These are phyloP conservation scores for Philereme transversata DNA, from an alignment of 2,888 invertebrate species.

Conservation along the genomic window DNA sequence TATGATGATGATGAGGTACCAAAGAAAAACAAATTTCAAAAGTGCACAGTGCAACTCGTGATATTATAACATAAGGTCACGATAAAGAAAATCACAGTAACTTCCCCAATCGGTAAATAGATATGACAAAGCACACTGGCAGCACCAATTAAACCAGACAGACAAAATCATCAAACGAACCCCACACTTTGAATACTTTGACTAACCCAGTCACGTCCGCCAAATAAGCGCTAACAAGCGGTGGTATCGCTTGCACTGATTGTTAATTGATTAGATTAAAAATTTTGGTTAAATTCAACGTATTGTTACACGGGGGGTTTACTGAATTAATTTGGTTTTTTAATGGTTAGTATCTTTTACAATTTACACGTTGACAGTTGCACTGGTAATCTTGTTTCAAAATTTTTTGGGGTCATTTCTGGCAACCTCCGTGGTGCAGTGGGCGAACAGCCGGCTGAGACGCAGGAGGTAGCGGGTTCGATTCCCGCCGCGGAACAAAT, in stretches of 20 bases:
- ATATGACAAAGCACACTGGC: constrained; percentile 55
- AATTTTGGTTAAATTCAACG: constrained; percentile 75
- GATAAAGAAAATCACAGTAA: too few relatives aligned
- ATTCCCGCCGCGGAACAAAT: too few relatives aligned
- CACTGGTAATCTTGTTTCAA: constrained; percentile 45
- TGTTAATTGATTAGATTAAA: constrained; percentile 85
- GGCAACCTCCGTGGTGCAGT: too few relatives aligned
- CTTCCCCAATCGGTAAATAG: constrained; percentile 1
- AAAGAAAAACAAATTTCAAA: too few relatives aligned
- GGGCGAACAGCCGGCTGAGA: too few relatives aligned
- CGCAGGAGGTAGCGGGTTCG: too few relatives aligned
- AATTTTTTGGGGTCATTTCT: constrained; percentile 12
- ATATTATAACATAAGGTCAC: too few relatives aligned
- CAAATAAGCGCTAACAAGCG: constrained; percentile 82
- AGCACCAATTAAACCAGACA: constrained; percentile 67
- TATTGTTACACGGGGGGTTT: constrained; percentile 69
- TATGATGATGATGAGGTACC: neutral
- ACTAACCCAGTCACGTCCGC: constrained; percentile 79
- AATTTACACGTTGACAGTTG: constrained; percentile 70
- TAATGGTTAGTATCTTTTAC: constrained; percentile 76
- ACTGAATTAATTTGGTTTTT: constrained; percentile 69
- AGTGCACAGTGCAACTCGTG: too few relatives aligned
- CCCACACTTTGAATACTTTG: constrained; percentile 78
- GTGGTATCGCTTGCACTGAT: constrained; percentile 82
- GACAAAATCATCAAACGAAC: constrained; percentile 75